Base-by-base conservation (phyloP, 2,113 vertebrate species). In the Hemichromis elongatus region DNA sequence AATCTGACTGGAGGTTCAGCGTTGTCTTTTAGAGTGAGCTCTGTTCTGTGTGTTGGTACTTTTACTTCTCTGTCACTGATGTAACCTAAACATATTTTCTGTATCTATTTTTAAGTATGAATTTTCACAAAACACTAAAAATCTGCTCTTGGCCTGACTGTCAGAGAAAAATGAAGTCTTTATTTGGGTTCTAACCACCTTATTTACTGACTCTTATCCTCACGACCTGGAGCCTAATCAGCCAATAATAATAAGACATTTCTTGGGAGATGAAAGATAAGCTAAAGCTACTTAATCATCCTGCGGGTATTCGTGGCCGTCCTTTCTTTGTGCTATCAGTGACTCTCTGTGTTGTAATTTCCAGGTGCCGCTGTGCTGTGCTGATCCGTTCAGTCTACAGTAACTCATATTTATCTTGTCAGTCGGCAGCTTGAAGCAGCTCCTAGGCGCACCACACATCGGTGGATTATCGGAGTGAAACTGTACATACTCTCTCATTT, bases 201-300 rank as follows among this genome's bases (percentile, higher is more conserved):
- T 9, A 2, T 6, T 18, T 18, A 0, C 37, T 4, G 66, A 1
- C 4, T 45, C 13, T 0, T 26, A 70, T 14, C 2, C 40, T 45
- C 40, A 45, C 14, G 24, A 70, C 40, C 66, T 26, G 66, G 9
- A 73, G 5, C 5, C 66, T 73, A 7, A 47, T 73, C 66, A 73
- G 14, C 66, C 40, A 26, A 11, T 47, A 5, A 73, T 73, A 47
- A 73, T 0, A 18, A 73, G 14, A 47, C 5, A 28, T 70, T 47
- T 70, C 37, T 11, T 28, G 24, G 14, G 14, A 0, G 24, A 47
- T 73, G 21, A 73, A 73, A 73, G 40, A 47, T 73, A 47, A 9
- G n/a, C 3, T 24, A 14, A 73, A 73, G 40, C 42, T 47, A 1
- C 24, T 73, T 4, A 1, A 73, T 1, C 66, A 2, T 26, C 40